These are phyloP conservation scores for Karalla daura DNA, from an alignment of 2,797 vertebrate genomes.

Conservation along the genomic window DNA sequence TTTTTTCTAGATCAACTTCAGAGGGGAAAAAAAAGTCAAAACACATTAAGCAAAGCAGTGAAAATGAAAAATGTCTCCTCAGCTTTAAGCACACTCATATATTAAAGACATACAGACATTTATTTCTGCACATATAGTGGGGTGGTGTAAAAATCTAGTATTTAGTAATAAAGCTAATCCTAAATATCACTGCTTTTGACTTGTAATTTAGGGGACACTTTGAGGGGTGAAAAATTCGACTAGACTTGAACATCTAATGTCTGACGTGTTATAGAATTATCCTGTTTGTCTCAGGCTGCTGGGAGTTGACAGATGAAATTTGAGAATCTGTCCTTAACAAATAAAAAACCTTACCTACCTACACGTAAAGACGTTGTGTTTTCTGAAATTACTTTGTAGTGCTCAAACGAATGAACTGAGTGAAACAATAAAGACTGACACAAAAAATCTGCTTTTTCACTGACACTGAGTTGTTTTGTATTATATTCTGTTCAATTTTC, in stretches of 20 bases:
- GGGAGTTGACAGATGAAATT: conserved; percentile 15
- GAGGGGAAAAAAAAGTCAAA: conserved; percentile 12
- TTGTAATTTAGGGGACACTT: background rate
- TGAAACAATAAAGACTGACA: conserved; percentile 1
- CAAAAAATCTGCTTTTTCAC: background rate
- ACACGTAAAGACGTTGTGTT: conserved; percentile 46
- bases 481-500: conserved; percentile 21
- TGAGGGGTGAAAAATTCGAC: conserved; percentile 2
- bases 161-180: conserved; percentile 1
- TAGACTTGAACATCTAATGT: background rate
- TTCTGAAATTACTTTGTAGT: conserved; percentile 29
- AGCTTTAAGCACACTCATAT: background rate
- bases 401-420: conserved; percentile 33
- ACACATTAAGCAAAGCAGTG: background rate
- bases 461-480: conserved; percentile 28
- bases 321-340: conserved; percentile 51
- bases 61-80: background rate
- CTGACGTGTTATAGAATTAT: conserved; percentile 9
- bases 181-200: background rate
- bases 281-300: conserved; percentile 14
- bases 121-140: background rate
- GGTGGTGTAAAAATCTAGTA: conserved; percentile 8
- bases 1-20: conserved; percentile 14
- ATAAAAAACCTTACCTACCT: conserved; percentile 55
- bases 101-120: background rate